A percentile compares a stretch with the other conserved stretches of the same genome.
phyloP scores from a whole-genome alignment of 2,113 vertebrate species.

The Anarrhichthys ocellatus region DNA sequence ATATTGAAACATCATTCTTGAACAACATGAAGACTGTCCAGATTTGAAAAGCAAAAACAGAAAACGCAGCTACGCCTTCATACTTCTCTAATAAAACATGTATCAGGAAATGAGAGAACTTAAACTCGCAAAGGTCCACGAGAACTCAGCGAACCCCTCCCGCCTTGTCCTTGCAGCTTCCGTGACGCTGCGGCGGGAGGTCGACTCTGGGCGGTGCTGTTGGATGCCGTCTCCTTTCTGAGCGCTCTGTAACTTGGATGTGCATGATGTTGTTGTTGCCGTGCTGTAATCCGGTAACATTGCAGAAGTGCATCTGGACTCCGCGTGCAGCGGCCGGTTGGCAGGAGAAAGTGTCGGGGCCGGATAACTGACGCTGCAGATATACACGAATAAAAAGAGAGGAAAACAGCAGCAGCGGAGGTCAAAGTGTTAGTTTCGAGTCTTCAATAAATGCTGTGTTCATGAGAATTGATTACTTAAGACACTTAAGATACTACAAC shows the following conservation, averaged over 20 bases:
- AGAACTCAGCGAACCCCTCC: constrained; percentile 7
- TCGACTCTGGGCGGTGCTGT: constrained; percentile 69
- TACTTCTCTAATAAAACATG: neutral
- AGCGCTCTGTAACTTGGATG: neutral
- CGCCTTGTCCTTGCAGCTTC: neutral
- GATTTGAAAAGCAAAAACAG: neutral
- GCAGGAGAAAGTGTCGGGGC: neutral
- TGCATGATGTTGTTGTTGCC: constrained; percentile 72
- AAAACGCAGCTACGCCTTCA: neutral
- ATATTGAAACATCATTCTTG: neutral
- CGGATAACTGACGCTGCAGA: constrained; percentile 67
- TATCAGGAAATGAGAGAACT: neutral
- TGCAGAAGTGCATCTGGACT: constrained; percentile 16
- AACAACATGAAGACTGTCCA: constrained; percentile 6
- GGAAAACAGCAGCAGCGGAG: neutral
- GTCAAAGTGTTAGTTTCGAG: neutral
- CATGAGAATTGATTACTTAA: neutral
- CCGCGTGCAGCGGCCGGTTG: accelerated
- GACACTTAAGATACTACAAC: neutral
- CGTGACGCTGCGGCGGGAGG: accelerated
- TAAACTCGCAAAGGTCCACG: too few relatives aligned
- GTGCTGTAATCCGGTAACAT: constrained; percentile 50
- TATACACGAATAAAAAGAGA: neutral
- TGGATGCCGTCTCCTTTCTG: constrained; percentile 62
- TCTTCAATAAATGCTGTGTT: neutral